These are phyloP conservation scores for Lates calcarifer DNA, from an alignment of 2,113 vertebrate species.

Conservation along the genomic window DNA sequence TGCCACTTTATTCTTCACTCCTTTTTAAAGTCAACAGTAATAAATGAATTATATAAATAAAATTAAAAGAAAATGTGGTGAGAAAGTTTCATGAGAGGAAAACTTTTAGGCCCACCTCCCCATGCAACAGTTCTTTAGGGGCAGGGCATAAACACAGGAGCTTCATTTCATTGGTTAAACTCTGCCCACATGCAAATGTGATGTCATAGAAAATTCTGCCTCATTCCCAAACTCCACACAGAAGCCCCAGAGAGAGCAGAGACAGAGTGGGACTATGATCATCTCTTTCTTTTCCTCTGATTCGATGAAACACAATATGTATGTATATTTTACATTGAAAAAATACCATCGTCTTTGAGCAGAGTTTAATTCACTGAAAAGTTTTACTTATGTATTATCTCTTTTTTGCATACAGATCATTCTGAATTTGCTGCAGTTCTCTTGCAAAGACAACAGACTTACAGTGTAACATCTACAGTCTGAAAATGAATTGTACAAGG, in stretches of 20 bases:
- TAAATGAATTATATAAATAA: not conserved
- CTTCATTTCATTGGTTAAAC: conserved; percentile 49
- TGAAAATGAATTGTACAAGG: conserved; percentile 70
- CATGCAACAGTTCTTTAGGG: conserved; percentile 3
- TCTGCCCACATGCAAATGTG: not conserved
- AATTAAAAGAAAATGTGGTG: not conserved
- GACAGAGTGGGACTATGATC: not conserved
- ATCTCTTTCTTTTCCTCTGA: not conserved
- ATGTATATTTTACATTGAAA: conserved; percentile 37
- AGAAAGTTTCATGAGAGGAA: conserved; percentile 1
- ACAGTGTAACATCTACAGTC: not conserved
- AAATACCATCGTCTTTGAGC: not conserved
- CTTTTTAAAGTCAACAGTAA: not conserved
- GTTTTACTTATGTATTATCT: not conserved
- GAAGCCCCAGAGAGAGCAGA: conserved; percentile 29
- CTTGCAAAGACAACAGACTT: not conserved
- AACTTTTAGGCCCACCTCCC: not conserved
- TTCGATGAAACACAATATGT: conserved; percentile 35
- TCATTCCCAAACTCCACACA: conserved; percentile 24
- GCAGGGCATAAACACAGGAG: conserved; percentile 44
- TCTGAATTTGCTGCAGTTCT: not conserved
- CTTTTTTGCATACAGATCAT: conserved; percentile 24
- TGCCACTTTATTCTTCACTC: not conserved
- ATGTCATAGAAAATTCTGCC: conserved; percentile 24
- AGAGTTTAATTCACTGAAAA: not conserved